Evolutionary conservation across 2,113 vertebrate species (phyloP).

Genomic region (Corythaeola cristata): DNA sequence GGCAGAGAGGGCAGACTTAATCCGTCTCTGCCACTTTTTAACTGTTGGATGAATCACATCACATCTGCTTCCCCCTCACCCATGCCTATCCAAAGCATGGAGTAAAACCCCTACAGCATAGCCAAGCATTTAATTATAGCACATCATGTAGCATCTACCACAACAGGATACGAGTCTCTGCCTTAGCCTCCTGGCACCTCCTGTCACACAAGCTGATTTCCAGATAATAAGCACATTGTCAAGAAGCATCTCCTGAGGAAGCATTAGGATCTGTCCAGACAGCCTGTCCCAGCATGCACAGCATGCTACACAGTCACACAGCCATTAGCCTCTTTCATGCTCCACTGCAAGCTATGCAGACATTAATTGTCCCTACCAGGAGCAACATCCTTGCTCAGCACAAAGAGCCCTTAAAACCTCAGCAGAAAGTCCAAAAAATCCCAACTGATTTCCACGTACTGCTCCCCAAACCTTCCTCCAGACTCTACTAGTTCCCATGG

Average conservation of each 20-base stretch:
- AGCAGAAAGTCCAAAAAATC: background rate
- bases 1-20: background rate
- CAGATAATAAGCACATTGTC: background rate
- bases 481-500: background rate
- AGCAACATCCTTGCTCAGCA: background rate
- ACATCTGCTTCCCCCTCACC: background rate
- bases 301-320: background rate
- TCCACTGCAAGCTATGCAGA: background rate
- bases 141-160: background rate
- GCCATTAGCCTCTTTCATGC: background rate
- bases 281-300: background rate
- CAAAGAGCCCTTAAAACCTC: background rate
- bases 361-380: background rate
- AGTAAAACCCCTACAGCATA: background rate
- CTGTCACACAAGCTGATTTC: conserved; percentile 28
- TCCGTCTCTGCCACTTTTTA: background rate
- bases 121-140: background rate
- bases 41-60: background rate
- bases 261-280: background rate
- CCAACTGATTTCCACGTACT: background rate
- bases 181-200: background rate
- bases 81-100: background rate
- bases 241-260: conserved; percentile 19
- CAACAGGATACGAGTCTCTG: background rate
- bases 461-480: background rate